Evolutionary conservation across 2,888 invertebrate species (phyloP).

Genomic region (Cheilosia urbana): DNA sequence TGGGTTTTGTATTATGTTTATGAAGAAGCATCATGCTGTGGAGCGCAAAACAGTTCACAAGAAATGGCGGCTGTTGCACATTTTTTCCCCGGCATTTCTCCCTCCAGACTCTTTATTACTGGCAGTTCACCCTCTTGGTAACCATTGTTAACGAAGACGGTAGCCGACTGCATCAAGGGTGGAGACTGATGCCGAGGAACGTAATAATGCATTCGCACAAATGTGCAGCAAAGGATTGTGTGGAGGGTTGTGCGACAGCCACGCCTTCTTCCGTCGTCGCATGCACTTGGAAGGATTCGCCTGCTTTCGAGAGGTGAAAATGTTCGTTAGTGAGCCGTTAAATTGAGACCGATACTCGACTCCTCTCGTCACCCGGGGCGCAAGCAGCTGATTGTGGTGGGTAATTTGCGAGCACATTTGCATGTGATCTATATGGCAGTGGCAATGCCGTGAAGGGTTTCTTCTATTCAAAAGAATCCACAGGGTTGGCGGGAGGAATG

Average conservation of each 20-base stretch:
- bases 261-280: constrained; percentile 68
- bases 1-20: constrained; percentile 49
- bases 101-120: constrained; percentile 8
- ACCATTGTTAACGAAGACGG: constrained; percentile 5
- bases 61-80: constrained; percentile 60
- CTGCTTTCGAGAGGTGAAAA: constrained; percentile 56
- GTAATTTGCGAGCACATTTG: constrained; percentile 63
- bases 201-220: constrained; percentile 36
- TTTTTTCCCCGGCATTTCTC: constrained; percentile 5
- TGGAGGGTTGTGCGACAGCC: constrained; percentile 52
- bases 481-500: too few species aligned
- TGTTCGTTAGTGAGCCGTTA: constrained; percentile 70
- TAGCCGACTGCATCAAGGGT: constrained; percentile 31
- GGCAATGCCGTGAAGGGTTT: constrained; percentile 17
- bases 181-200: constrained; percentile 50
- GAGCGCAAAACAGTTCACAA: constrained; percentile 5
- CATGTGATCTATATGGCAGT: constrained; percentile 32
- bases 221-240: constrained; percentile 53
- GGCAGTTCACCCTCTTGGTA: constrained; percentile 26
- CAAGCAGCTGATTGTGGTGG: constrained; percentile 50
- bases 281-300: constrained; percentile 61
- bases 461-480: too few species aligned
- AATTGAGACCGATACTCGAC: constrained; percentile 68
- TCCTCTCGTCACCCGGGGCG: constrained; percentile 14
- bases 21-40: constrained; percentile 60